A percentile compares a stretch with the other conserved stretches of the same genome.
Conservation (phyloP, 2,113 vertebrate species). For the Petrocephalus microphthalmus region DNA sequence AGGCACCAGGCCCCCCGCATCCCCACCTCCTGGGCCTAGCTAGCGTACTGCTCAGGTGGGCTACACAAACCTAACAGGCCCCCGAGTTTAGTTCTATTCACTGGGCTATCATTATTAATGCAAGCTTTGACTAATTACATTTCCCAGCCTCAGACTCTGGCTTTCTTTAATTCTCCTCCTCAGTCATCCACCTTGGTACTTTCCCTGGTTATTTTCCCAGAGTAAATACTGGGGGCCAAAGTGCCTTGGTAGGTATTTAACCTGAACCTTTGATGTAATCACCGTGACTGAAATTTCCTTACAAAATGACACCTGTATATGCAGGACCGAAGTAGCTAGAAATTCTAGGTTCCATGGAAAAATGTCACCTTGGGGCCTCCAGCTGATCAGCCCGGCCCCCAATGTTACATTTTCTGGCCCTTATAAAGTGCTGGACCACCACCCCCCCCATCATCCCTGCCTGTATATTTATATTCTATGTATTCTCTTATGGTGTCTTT, state of each 20-base stretch:
- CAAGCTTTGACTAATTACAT: background rate
- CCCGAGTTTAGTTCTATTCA: background rate
- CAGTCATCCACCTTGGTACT: background rate
- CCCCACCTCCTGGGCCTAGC: background rate
- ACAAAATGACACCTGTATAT: background rate
- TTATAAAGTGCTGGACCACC: background rate
- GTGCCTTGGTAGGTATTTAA: background rate
- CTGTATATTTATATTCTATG: background rate
- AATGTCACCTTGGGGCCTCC: background rate
- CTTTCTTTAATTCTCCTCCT: background rate
- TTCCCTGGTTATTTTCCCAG: background rate
- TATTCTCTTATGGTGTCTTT: background rate
- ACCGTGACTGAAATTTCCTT: background rate
- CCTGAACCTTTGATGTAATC: background rate
- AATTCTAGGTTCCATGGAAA: background rate
- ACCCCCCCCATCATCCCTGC: background rate
- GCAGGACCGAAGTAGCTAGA: background rate
- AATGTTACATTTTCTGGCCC: background rate
- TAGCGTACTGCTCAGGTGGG: background rate
- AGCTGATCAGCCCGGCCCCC: background rate
- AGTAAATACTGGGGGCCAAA: background rate
- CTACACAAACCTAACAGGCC: background rate
- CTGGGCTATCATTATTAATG: conserved; percentile 12
- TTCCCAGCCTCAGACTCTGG: background rate
- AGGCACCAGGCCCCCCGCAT: background rate